phyloP scores from a whole-genome alignment of 1,140 invertebrate species.

The Agrypnia vestita region DNA sequence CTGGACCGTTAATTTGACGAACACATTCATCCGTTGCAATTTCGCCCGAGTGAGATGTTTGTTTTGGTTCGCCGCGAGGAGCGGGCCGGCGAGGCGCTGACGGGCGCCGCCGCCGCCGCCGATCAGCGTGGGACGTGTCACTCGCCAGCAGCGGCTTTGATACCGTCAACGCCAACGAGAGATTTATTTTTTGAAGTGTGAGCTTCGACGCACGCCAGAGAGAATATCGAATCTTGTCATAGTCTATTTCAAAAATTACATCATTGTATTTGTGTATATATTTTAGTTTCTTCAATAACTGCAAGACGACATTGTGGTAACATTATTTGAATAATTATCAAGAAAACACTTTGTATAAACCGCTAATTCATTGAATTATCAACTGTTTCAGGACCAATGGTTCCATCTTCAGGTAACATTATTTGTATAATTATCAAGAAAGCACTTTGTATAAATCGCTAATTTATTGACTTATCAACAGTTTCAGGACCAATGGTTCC shows the following conservation, averaged over 20 bases:
- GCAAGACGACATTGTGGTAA: too few species aligned
- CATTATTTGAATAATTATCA: too few species aligned
- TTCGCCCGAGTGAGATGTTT: slow-evolving; percentile 39
- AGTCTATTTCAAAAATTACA: background rate
- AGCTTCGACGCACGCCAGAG: background rate
- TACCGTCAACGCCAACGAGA: slow-evolving; percentile 8
- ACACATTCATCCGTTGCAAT: slow-evolving; percentile 39
- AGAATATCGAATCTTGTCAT: background rate
- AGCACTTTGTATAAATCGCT: too few species aligned
- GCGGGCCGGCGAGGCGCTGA: background rate
- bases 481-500: too few species aligned
- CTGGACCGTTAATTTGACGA: slow-evolving; percentile 37
- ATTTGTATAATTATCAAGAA: too few species aligned
- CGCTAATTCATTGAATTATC: too few species aligned
- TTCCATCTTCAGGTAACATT: too few species aligned
- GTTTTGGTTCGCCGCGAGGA: slow-evolving; percentile 12
- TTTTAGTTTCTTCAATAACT: too few species aligned
- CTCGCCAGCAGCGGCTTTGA: background rate
- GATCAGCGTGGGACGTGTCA: slow-evolving; percentile 12
- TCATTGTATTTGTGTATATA: background rate
- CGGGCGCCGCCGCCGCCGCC: too few species aligned
- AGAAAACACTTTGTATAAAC: too few species aligned
- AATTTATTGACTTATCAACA: too few species aligned
- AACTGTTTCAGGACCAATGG: too few species aligned
- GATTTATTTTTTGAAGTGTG: background rate